phyloP scores from a whole-genome alignment of 2,797 vertebrate genomes.

The Tragelaphus oryx region DNA sequence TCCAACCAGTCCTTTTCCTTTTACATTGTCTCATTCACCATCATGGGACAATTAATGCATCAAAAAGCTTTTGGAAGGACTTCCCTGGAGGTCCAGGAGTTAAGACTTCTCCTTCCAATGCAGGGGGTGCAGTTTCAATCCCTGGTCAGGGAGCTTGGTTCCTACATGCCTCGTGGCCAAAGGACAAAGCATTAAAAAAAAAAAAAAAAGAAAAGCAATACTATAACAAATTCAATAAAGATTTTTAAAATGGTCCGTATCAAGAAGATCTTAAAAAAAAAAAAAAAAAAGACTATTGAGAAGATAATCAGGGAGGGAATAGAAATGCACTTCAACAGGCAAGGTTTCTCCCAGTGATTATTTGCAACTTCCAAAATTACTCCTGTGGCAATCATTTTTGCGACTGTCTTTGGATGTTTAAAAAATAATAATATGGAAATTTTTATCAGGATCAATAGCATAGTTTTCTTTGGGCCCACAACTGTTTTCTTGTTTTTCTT shows the following conservation, averaged over 20 bases:
- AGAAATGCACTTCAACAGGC: background rate
- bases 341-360: background rate
- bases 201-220: background rate
- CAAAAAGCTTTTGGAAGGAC: background rate
- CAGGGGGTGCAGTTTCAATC: background rate
- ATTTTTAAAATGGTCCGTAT: background rate
- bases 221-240: background rate
- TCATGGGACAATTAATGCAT: background rate
- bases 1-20: background rate
- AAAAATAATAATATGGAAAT: constrained; percentile 52
- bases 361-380: constrained; percentile 28
- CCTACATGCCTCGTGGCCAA: background rate
- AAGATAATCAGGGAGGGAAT: background rate
- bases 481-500: background rate
- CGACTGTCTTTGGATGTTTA: constrained; percentile 44
- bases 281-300: background rate
- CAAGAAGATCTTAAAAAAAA: background rate
- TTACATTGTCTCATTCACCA: background rate
- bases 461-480: constrained; percentile 48
- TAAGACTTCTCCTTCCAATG: background rate
- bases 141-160: background rate
- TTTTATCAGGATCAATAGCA: constrained; percentile 62
- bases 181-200: background rate
- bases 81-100: background rate
- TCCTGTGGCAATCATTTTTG: background rate